phyloP scores from a whole-genome alignment of 2,113 vertebrate genomes.

The Motacilla alba region DNA sequence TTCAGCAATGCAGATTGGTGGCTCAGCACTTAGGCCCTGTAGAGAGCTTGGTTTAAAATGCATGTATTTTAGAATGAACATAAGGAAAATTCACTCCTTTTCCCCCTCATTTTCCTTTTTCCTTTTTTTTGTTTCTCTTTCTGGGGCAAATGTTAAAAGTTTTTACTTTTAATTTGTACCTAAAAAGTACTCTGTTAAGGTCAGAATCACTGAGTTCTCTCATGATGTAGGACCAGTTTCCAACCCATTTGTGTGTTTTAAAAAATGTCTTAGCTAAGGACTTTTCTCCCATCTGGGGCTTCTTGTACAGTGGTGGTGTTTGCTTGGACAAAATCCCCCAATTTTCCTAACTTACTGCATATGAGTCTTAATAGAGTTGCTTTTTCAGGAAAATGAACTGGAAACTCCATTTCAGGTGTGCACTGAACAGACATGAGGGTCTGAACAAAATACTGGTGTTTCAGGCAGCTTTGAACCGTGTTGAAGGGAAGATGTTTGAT shows the following conservation, averaged over 20 bases:
- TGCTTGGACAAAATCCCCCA: not conserved
- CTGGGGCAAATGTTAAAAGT: not conserved
- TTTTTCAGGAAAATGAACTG: not conserved
- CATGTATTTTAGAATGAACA: not conserved
- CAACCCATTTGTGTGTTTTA: not conserved
- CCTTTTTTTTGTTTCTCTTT: not conserved
- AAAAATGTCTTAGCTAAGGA: not conserved
- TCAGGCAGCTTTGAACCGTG: not conserved
- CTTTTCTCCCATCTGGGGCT: not conserved
- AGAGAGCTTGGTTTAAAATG: conserved; percentile 4
- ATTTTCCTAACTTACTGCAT: not conserved
- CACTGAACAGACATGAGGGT: not conserved
- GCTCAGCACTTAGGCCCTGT: not conserved
- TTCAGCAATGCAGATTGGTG: conserved; percentile 22
- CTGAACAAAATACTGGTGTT: not conserved
- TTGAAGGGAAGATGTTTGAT: not conserved
- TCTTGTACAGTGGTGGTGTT: not conserved
- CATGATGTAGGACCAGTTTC: not conserved
- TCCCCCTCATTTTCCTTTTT: not conserved
- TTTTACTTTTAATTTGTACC: not conserved
- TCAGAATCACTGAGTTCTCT: not conserved
- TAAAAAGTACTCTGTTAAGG: not conserved
- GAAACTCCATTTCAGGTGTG: not conserved
- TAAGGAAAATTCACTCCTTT: not conserved
- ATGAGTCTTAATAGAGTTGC: not conserved